Evolutionary conservation across 2,888 invertebrate species (phyloP).

Genomic region (Pandemis corylana): DNA sequence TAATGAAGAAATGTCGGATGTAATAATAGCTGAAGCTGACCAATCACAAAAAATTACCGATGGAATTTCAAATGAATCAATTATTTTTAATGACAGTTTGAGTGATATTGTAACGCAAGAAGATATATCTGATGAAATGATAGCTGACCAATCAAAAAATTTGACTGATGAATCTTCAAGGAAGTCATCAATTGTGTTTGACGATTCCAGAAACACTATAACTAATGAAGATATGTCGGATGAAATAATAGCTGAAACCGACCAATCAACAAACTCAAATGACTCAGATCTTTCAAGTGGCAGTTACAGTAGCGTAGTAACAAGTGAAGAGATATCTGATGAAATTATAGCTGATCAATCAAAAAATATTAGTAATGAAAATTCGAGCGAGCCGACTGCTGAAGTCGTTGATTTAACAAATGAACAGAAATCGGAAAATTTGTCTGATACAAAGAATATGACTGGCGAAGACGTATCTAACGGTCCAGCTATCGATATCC

Average conservation of each 20-base stretch:
- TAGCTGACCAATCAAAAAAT: background rate
- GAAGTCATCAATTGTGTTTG: background rate
- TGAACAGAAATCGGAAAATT: background rate
- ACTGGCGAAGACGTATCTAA: background rate
- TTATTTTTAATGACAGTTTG: background rate
- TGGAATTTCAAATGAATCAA: background rate
- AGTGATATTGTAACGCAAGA: background rate
- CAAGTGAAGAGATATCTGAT: conserved; percentile 3
- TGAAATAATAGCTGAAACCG: background rate
- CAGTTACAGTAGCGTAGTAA: background rate
- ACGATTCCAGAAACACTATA: background rate
- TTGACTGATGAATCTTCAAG: background rate
- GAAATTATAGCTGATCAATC: background rate
- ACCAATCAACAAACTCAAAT: conserved; percentile 1
- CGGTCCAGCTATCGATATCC: background rate
- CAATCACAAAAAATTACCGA: background rate
- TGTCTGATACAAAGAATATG: background rate
- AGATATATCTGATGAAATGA: conserved; percentile 12
- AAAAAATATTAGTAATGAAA: background rate
- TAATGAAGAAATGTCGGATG: background rate
- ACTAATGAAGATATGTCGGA: background rate
- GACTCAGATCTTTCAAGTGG: background rate
- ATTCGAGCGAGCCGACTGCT: background rate
- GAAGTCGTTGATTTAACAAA: conserved; percentile 4
- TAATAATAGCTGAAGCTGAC: background rate